A percentile compares a stretch with the other conserved stretches of the same genome.
These are phyloP conservation scores for Spinibarbus caldwelli DNA, from an alignment of 2,797 vertebrate genomes.

Conservation along the genomic window DNA sequence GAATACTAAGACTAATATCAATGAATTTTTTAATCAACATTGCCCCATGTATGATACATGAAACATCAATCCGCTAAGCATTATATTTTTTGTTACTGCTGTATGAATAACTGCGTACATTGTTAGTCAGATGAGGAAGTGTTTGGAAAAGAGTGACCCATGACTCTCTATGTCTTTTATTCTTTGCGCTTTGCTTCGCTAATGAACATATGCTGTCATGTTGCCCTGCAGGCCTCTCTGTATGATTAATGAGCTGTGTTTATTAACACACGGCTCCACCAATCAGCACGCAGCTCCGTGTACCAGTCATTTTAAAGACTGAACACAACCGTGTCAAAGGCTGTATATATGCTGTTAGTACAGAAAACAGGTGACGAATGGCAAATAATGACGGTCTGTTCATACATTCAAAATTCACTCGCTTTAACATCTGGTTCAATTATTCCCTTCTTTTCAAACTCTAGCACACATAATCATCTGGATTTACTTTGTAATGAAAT, in stretches of 20 bases:
- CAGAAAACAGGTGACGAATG: constrained; percentile 9
- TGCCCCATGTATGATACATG: neutral
- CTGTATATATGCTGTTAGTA: neutral
- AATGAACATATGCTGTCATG: constrained; percentile 44
- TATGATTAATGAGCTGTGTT: constrained; percentile 57
- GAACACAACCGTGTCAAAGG: neutral
- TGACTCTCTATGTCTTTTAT: constrained; percentile 13
- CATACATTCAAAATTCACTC: neutral
- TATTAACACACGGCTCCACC: constrained; percentile 33
- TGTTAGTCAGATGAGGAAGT: neutral
- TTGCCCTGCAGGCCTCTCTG: constrained; percentile 39
- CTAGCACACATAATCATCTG: neutral
- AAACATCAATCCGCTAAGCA: neutral
- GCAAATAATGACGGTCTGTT: neutral
- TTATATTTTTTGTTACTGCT: neutral
- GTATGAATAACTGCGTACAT: neutral
- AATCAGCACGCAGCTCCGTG: constrained; percentile 12
- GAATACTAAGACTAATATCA: neutral
- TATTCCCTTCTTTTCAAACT: constrained; percentile 19
- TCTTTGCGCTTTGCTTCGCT: constrained; percentile 13
- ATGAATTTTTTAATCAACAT: neutral
- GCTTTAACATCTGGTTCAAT: constrained; percentile 17
- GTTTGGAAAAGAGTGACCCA: constrained; percentile 27
- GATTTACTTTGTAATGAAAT: constrained; percentile 5
- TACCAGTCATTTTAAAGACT: constrained; percentile 27